Base-by-base conservation (phyloP, 2,113 vertebrate species). In the Nothoprocta pentlandii region DNA sequence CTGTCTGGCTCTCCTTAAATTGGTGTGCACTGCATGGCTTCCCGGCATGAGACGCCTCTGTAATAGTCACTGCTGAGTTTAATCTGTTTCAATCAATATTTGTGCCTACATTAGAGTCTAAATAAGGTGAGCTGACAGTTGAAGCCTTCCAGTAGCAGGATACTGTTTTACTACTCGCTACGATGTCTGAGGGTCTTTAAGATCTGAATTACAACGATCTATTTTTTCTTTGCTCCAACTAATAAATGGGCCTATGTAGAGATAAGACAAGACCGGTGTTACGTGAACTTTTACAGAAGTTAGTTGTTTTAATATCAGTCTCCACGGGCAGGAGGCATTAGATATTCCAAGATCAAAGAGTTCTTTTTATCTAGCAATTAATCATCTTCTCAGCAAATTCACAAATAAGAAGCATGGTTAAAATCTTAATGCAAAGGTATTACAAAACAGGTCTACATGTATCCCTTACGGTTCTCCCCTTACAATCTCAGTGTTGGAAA, bases 281-380 rank as follows among this genome's bases (percentile, higher is more conserved):
- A 8, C 0, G 0, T 32, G 77, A 87, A 81, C 74, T 91, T 94
- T n/a, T 23, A 79, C 34, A 81, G 10, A 64, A 75, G 22, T 79
- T 56, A 21, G 3, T 23, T 90, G 51, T 28, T 84, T 47, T 53
- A 56, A 23, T 58, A 51, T 14, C 66, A 53, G 21, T 61, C 91
- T 91, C 89, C 13, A 20, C 2, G 62, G 84, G 58, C 53, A 73
- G 66, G 36, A 87, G 53, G 53, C 30, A 87, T 86, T 58, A 89
- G 44, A 62, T 39, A 85, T 56, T 79, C 49, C 75, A 64, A 91
- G 74, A 95, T 93, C 89, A 92, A 94, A 81, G 76, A 64, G 22
- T 67, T 80, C 54, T 89, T 92, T 97, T 87, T 92, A 94, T 91
- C 95, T 90, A 47, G 54, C 73, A 80, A 96, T 93, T 97, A 96